A percentile compares a stretch with the other conserved stretches of the same genome.
Evolutionary conservation across 2,113 vertebrate genomes (phyloP).

Genomic region (Pomatorhinus ruficollis): DNA sequence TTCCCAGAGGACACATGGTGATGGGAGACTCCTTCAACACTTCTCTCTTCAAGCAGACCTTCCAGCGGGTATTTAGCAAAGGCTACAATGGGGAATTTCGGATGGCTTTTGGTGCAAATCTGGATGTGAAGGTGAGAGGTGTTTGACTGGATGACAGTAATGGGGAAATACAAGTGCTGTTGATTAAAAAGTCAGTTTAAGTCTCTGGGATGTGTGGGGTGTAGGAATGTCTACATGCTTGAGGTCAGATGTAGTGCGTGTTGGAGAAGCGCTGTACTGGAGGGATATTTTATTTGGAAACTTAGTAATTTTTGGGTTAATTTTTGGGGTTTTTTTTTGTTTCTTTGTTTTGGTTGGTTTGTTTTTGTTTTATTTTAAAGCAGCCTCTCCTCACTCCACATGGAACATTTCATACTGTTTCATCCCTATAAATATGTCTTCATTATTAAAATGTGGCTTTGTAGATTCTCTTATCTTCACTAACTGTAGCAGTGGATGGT

Average conservation of each 20-base stretch:
- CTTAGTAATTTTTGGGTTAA: neutral
- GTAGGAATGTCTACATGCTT: neutral
- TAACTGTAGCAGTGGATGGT: neutral
- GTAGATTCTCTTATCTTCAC: neutral
- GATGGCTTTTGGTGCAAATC: slow-evolving; percentile 93
- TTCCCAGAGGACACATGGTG: slow-evolving; percentile 89
- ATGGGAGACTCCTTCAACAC: slow-evolving; percentile 99
- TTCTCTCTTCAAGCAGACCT: slow-evolving; percentile 98
- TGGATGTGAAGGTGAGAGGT: slow-evolving; percentile 90
- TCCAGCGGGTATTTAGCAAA: slow-evolving; percentile 94
- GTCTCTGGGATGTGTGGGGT: neutral
- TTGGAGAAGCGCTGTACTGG: neutral
- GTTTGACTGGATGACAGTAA: neutral
- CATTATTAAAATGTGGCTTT: neutral
- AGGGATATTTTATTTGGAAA: neutral
- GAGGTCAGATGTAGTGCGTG: neutral
- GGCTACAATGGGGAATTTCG: slow-evolving; percentile 90
- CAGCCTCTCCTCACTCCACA: neutral
- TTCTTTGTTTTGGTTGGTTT: neutral
- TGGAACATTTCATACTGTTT: neutral
- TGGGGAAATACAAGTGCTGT: neutral
- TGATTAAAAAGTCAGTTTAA: neutral
- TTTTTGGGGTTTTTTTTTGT: neutral
- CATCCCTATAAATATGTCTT: neutral
- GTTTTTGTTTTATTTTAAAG: neutral